Percentiles rank a stretch among this genome's conserved stretches.
Conservation (phyloP, 2,113 vertebrate species). For the Sigmodon hispidus region DNA sequence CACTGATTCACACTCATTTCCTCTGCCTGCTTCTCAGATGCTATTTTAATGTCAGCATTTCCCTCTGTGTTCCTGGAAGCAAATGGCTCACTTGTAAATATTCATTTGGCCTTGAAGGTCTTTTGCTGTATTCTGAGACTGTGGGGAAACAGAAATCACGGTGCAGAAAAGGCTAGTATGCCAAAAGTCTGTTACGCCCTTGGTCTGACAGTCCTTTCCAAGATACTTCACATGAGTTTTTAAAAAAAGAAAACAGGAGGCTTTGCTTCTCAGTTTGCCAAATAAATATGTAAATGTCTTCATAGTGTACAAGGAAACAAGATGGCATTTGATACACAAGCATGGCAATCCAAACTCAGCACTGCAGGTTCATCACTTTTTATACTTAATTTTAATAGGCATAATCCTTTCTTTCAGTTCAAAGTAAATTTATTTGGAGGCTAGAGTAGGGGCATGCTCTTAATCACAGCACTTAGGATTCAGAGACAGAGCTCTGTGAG, state of each 20-base stretch:
- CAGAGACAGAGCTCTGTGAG: neutral
- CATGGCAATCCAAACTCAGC: neutral
- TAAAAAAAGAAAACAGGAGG: neutral
- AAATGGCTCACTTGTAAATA: conserved; percentile 71
- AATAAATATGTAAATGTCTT: conserved; percentile 14
- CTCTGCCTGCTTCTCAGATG: conserved; percentile 49
- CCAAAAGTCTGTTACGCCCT: conserved; percentile 58
- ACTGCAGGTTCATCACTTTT: neutral
- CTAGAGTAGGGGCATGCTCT: neutral
- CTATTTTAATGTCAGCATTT: conserved; percentile 57
- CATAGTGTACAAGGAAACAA: conserved; percentile 10
- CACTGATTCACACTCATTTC: neutral
- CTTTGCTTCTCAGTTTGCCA: conserved; percentile 51
- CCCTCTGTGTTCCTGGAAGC: conserved; percentile 66
- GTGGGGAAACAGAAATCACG: conserved; percentile 32
- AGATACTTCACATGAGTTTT: conserved; percentile 62
- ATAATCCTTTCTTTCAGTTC: neutral
- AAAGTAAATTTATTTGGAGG: neutral
- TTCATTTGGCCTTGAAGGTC: conserved; percentile 71
- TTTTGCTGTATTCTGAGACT: conserved; percentile 51
- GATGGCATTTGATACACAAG: conserved; percentile 36
- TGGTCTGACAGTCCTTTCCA: conserved; percentile 61
- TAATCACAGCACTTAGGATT: neutral
- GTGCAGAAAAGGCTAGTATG: neutral
- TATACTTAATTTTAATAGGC: conserved; percentile 34